Evolutionary conservation across 2,888 invertebrate species (phyloP), one percentile per base, ranked within the genome.

Genomic region (Fragum sueziense): DNA sequence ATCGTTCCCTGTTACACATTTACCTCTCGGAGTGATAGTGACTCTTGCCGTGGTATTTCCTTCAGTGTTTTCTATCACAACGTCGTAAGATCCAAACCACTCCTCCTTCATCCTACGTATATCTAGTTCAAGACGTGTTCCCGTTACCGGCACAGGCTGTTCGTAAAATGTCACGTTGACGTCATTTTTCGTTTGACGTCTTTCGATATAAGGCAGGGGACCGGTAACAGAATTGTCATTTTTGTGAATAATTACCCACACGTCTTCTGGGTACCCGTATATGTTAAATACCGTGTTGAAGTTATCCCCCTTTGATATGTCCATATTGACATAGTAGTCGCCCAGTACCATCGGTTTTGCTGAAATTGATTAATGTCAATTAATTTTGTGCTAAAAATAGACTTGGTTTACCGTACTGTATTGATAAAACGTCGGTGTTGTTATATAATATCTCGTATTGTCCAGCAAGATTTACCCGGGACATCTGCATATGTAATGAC

Each of bases 61-160:
- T 1, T 34, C 27, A 17, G 27, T 4, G 33, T 75, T 70, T 4
- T 25, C 7, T 7, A 75, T 34, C 14, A 27, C n/a, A 14, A 75
- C 34, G 0, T 51, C 70, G 34, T 52, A 70, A 14, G 20, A 9
- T 17, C 59, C 47, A 62, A 75, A 75, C 27, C 52, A 41, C 3
- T 62, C 70, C 34, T 75, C 75, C 34, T 14, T 9, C 61, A 62
- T 62, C 20, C 7, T 51, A 31, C 25, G 22, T n/a, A 75, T 41
- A 11, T 20, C 0, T 22, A 70, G 33, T 22, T 14, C 6, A 17
- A 62, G 22, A 20, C 2, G 0, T 33, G 61, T 61, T 29, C 33
- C 33, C 31, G 0, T 33, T 2, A 33, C 33, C n/a, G 1, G 1
- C 6, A 61, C 33, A 31, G 9, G 1, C n/a, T 27, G 31, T 6